Evolutionary conservation across 2,797 vertebrate species (phyloP), one percentile per base, ranked within the genome.

Genomic region (Parotocinclus haroldoi): DNA sequence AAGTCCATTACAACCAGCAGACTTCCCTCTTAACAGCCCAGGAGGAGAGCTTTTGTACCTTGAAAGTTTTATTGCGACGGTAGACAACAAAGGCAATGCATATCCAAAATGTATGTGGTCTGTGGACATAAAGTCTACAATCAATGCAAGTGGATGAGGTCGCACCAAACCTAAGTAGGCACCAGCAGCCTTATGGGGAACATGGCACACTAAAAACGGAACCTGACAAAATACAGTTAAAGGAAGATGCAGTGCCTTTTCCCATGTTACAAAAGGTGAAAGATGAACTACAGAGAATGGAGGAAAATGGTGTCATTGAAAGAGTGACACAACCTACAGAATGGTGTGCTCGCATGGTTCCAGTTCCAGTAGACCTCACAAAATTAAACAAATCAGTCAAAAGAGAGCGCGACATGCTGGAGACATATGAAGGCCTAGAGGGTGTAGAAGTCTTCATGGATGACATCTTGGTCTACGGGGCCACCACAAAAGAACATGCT

Each of bases 331-430:
- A 61, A 18, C 61, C 66, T 2, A 74, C 44, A 0, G 44, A 61
- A 11, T 65, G 56, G 60, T 64, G 66, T 51, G 59, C 68, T 9
- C 68, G 60, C 14, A 70, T 70, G 45, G 59, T 70, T 1, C 52
- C 44, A n/a, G 59, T 63, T 7, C 9, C 37, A 2, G 27, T 27
- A 2, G 27, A 27, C 5, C 27, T 27, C 2, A 27, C 2, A 27
- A 27, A 27, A 27, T 5, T 27, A 5, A 27, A 27, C 27, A 5
- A 27, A 5, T 2, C 27, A 2, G 27, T 27, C 2, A 27, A 2
- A 27, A 27, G 27, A 27, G 44, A 69, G 27, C 59, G 48, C 9
- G 56, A 63, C 12, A 13, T 45, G 53, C 14, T 12, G 3, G 50
- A 54, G 36, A 68, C 58, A 1, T 17, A 60, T 3, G 0, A 45